These are phyloP conservation scores for Brienomyrus brachyistius DNA, from an alignment of 2,113 vertebrate species.

Conservation along the genomic window DNA sequence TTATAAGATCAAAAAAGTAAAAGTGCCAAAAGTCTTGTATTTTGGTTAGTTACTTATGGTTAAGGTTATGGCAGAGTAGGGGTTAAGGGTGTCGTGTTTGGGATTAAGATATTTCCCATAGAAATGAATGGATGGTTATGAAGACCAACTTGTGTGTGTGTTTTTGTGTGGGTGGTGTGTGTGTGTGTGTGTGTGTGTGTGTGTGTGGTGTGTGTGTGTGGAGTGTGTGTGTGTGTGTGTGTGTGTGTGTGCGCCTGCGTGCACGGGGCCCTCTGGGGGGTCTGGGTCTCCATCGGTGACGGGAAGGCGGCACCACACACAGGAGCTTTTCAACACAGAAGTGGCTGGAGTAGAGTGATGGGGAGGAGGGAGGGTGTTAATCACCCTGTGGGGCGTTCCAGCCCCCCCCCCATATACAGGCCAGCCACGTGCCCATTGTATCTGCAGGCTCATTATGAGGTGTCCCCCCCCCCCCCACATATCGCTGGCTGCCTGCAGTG, in stretches of 20 bases:
- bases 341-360: neutral
- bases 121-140: no score
- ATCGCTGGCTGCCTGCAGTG: slow-evolving; percentile 67
- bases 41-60: no score
- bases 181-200: no score
- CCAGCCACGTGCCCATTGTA: neutral
- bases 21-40: no score
- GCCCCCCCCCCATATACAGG: neutral
- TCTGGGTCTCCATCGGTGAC: neutral
- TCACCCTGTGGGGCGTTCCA: neutral
- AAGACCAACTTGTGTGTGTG: no score
- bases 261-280: neutral
- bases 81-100: no score
- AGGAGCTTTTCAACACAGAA: slow-evolving; percentile 2
- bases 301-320: neutral
- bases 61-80: no score
- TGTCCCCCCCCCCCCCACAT: slow-evolving; percentile 52
- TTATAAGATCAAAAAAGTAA: no score
- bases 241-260: neutral
- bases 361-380: neutral
- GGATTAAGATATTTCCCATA: no score
- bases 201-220: neutral
- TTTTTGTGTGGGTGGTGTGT: no score
- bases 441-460: neutral
- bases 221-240: neutral